Evolutionary conservation across 2,113 vertebrate species (phyloP), one percentile per base, ranked within the genome.

Genomic region (Bubo scandiacus): DNA sequence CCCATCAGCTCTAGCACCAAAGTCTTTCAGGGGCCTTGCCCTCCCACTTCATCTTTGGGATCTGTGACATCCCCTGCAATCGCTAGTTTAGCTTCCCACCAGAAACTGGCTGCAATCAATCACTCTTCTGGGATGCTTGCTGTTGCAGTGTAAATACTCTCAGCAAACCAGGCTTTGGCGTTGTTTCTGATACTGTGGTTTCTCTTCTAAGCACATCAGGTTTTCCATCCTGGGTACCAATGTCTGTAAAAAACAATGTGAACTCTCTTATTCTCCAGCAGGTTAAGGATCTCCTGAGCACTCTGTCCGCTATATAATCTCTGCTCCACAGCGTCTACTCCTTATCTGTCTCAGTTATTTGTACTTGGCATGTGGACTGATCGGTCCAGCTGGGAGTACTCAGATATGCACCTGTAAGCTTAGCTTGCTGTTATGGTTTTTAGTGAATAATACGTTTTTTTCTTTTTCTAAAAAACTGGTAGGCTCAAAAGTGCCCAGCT

Each of bases 311-410:
- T 67, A 4, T 34, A n/a, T 68, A 94, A 91, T 92, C 86, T 94
- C 68, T 81, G 40, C 36, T 94, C 23, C 67, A 55, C 85, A 90
- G 74, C 2, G 4, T 29, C 54, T 83, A 38, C 80, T 91, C 29
- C 74, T 88, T 96, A 70, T 95, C 91, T 86, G 52, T 80, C 83
- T 84, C 70, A 42, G 73, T 87, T 71, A 52, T 79, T 79, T 95
- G 57, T 73, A 36, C 70, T 82, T 79, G 65, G 70, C 43, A 8
- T 34, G 26, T 30, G 61, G 65, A 89, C 62, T 91, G 88, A 79
- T 84, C 1, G 0, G 42, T 75, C 61, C 80, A 86, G 70, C 83
- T 89, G 86, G 30, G 57, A 86, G 32, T 42, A 42, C 66, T 96
- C 66, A 94, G 66, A 92, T 59, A 79, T 19, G 12, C 57, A 85